A percentile compares a stretch with the other conserved stretches of the same genome.
Conservation (phyloP, 1,140 invertebrate species). For the Lordiphosa mommai region DNA sequence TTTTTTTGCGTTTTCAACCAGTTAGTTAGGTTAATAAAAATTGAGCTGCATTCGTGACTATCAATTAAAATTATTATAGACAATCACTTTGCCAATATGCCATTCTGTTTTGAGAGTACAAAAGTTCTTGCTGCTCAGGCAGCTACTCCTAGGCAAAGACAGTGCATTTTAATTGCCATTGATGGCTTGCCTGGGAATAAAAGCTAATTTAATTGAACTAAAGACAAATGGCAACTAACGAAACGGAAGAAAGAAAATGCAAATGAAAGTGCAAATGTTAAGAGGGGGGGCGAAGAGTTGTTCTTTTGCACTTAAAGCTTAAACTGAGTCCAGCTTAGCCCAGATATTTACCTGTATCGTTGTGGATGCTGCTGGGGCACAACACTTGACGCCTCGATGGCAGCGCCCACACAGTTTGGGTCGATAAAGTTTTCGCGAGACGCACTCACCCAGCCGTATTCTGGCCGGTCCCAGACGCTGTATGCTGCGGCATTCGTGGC, state of each 20-base stretch:
- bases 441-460: slow-evolving; percentile 83
- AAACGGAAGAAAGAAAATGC: slow-evolving; percentile 12
- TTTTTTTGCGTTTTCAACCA: no score
- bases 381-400: slow-evolving; percentile 80
- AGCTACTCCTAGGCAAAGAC: background rate
- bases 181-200: slow-evolving; percentile 42
- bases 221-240: slow-evolving; percentile 27
- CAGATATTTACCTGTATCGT: slow-evolving; percentile 81
- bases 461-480: slow-evolving; percentile 81
- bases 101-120: no score
- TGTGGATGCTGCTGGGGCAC: slow-evolving; percentile 82
- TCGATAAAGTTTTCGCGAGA: slow-evolving; percentile 83
- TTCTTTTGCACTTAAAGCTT: no score
- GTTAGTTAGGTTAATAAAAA: no score
- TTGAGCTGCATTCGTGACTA: no score
- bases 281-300: background rate
- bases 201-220: slow-evolving; percentile 47
- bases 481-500: slow-evolving; percentile 85
- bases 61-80: no score
- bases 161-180: slow-evolving; percentile 9
- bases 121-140: no score
- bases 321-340: slow-evolving; percentile 19
- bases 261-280: background rate
- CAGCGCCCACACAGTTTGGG: slow-evolving; percentile 85
- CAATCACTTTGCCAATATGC: no score